phyloP scores from a whole-genome alignment of 2,888 invertebrate species.

The Melinopterus prodromus region DNA sequence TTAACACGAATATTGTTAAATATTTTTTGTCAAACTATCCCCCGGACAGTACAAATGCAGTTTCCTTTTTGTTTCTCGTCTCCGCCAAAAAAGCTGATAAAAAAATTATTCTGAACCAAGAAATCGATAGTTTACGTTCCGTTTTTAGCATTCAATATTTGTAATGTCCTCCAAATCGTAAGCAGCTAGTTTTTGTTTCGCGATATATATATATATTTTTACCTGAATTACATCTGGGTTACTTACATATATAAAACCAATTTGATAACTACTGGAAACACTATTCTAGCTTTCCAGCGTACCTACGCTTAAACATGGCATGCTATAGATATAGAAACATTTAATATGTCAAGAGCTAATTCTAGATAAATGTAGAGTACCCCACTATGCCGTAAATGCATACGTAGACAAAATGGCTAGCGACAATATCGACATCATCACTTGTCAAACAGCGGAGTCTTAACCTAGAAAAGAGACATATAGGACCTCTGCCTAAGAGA shows the following conservation, averaged over 20 bases:
- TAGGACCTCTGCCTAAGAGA: too few species aligned
- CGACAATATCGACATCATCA: too few species aligned
- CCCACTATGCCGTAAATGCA: background rate
- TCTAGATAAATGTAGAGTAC: constrained; percentile 14
- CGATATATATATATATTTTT: background rate
- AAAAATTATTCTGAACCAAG: background rate
- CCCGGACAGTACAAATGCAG: background rate
- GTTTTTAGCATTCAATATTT: background rate
- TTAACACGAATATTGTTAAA: constrained; percentile 22
- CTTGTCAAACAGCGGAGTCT: too few species aligned
- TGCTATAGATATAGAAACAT: constrained; percentile 25
- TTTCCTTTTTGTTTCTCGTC: constrained; percentile 7
- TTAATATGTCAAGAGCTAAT: constrained; percentile 20
- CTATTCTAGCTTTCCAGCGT: constrained; percentile 15
- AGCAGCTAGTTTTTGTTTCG: background rate
- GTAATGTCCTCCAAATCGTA: background rate
- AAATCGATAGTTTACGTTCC: background rate
- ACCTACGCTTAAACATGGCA: constrained; percentile 31
- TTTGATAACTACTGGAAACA: background rate
- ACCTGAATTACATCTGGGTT: background rate
- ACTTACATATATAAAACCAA: background rate
- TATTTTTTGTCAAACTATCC: constrained; percentile 16
- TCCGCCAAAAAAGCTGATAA: background rate
- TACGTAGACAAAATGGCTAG: background rate
- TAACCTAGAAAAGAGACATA: too few species aligned